Percentiles rank a stretch among this genome's conserved stretches.
phyloP scores from a whole-genome alignment of 2,797 vertebrate species.

The Morelia viridis region DNA sequence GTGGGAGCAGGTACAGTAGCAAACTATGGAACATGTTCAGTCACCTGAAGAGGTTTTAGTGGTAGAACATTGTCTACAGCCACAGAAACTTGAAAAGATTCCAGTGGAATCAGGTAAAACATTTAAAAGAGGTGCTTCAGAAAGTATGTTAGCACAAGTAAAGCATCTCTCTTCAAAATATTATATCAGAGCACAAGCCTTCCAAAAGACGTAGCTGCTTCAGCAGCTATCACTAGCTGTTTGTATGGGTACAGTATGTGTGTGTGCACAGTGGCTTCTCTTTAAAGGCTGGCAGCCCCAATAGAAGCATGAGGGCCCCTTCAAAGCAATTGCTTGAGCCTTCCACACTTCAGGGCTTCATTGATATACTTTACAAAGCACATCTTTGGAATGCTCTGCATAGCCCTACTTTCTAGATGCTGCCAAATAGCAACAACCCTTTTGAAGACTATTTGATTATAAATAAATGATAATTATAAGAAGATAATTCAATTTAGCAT shows the following conservation, averaged over 20 bases:
- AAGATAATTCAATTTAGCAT: background rate
- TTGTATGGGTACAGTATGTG: background rate
- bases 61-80: background rate
- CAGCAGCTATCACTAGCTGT: background rate
- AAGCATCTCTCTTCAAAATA: background rate
- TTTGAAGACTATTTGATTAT: background rate
- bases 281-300: background rate
- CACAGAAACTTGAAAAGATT: background rate
- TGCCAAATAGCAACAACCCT: background rate
- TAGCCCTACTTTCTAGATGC: background rate
- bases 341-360: background rate
- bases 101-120: background rate
- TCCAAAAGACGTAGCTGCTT: background rate
- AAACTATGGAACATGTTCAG: background rate
- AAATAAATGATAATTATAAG: background rate
- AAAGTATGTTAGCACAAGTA: background rate
- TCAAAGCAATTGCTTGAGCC: background rate
- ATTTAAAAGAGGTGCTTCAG: background rate
- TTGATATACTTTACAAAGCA: background rate
- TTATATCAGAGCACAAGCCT: background rate
- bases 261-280: background rate
- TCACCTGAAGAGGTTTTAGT: background rate
- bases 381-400: background rate
- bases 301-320: background rate
- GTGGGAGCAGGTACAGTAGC: background rate